Conservation (phyloP, 2,888 invertebrate genomes). For the Mesorhabditis sp. region DNA sequence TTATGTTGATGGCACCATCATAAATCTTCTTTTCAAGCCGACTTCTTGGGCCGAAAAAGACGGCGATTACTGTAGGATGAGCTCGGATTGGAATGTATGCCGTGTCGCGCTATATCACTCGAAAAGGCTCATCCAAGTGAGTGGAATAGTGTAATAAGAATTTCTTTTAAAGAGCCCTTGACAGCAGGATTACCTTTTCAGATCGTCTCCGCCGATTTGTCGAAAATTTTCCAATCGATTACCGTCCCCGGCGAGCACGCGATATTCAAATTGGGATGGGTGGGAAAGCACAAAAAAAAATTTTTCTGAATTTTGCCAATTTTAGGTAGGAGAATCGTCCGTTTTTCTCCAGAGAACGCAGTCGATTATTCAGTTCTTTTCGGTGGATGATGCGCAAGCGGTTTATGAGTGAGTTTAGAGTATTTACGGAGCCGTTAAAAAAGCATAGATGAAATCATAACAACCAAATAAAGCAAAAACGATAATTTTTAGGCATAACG, state of each 20-base stretch:
- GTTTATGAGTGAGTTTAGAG: constrained; percentile 1
- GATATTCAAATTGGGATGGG: constrained; percentile 24
- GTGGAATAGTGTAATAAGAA: constrained; percentile 7
- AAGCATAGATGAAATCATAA: no score
- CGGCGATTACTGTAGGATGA: constrained; percentile 16
- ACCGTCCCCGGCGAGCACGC: constrained; percentile 13
- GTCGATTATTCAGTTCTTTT: not conserved
- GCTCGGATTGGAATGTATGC: not conserved
- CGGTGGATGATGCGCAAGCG: not conserved
- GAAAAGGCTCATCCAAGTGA: not conserved
- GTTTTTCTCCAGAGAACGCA: not conserved
- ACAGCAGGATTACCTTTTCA: constrained; percentile 8
- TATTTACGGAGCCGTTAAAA: not conserved
- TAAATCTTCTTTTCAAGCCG: constrained; percentile 14
- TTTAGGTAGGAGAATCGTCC: constrained; percentile 5
- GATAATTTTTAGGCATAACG: not conserved
- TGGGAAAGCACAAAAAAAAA: constrained; percentile 7
- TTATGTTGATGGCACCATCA: no score
- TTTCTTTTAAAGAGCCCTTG: constrained; percentile 7
- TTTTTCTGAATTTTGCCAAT: not conserved
- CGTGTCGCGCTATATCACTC: not conserved
- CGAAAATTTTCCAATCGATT: constrained; percentile 16
- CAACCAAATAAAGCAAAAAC: not conserved
- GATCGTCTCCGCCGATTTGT: constrained; percentile 23
- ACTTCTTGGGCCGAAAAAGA: constrained; percentile 18